Base-by-base conservation (phyloP, 1,140 invertebrate species). In the Ips nitidus region DNA sequence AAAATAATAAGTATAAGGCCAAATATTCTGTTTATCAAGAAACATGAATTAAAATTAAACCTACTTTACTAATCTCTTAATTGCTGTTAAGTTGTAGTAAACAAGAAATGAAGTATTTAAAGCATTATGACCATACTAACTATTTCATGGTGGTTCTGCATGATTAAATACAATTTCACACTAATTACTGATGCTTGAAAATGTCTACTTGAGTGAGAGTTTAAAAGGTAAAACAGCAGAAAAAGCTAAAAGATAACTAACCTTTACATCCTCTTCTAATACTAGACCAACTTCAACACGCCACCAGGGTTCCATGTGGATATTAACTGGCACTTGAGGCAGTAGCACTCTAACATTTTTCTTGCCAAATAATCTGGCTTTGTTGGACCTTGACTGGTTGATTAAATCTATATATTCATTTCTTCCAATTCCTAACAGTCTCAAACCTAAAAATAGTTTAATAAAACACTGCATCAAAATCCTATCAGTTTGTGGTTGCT, bases 341-440 rank as follows among this genome's bases (percentile, higher is more conserved):
- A 97, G 81, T 39, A 96, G 80, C 43, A 89, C 87, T 55, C 86
- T 82, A 1, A 92, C 85, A 80, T 86, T 87, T 78, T 86, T 83
- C 77, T 85, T 85, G 39, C 85, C 82, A 73, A 89, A 85, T 38
- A 88, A 78, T 69, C 86, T 84, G 41, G 86, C 78, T 75, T 84
- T 78, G 79, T 86, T 77, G 71, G 85, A 88, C 77, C 94, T 79
- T 77, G 91, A 88, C 75, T 94, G 90, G 80, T 97, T 97, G 85
- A 98, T 96, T 62, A 98, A 79, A 70, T 98, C 95, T 74, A 98
- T 91, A 80, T 98, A 98, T 82, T 98, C 95, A 82, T 98, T 98
- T 37, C 96, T 85, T 38, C 96, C 96, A 75, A 98, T 95, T n/a
- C 95, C 96, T 38, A 98, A 80, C 1, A 98, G 82, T 50, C 95